These are phyloP conservation scores for Balanococcus diminutus DNA, from an alignment of 2,888 invertebrate genomes.

Conservation along the genomic window DNA sequence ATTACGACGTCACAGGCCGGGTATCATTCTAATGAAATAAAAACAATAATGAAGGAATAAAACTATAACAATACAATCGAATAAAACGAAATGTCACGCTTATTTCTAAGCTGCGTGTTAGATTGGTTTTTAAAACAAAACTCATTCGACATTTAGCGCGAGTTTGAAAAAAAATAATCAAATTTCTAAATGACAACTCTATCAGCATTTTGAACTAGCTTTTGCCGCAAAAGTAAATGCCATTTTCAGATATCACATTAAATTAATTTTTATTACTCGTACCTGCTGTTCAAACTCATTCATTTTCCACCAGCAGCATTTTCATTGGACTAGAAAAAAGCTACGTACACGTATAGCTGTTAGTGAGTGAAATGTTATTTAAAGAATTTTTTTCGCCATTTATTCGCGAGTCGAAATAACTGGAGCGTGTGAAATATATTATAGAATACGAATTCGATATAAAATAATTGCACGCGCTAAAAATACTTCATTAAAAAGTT, in stretches of 20 bases:
- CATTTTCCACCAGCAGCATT: neutral
- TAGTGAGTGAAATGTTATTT: constrained; percentile 33
- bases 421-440: constrained; percentile 27
- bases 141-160: constrained; percentile 7
- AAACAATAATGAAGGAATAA: constrained; percentile 6
- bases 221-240: constrained; percentile 18
- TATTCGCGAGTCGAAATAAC: neutral
- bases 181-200: constrained; percentile 31
- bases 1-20: too few relatives aligned
- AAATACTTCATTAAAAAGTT: constrained; percentile 44
- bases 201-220: neutral
- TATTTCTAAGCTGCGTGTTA: neutral
- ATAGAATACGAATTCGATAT: constrained; percentile 24
- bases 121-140: constrained; percentile 14
- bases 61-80: constrained; percentile 7
- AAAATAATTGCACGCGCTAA: constrained; percentile 13
- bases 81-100: constrained; percentile 21
- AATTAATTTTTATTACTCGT: constrained; percentile 40
- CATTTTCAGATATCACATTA: constrained; percentile 32
- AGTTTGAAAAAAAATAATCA: constrained; percentile 18
- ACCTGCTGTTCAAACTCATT: neutral
- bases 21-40: too few relatives aligned
- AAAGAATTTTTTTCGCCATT: constrained; percentile 30
- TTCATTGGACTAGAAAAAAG: neutral
- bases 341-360: neutral